phyloP scores from a whole-genome alignment of 2,113 vertebrate species.

The Cebidichthys violaceus region DNA sequence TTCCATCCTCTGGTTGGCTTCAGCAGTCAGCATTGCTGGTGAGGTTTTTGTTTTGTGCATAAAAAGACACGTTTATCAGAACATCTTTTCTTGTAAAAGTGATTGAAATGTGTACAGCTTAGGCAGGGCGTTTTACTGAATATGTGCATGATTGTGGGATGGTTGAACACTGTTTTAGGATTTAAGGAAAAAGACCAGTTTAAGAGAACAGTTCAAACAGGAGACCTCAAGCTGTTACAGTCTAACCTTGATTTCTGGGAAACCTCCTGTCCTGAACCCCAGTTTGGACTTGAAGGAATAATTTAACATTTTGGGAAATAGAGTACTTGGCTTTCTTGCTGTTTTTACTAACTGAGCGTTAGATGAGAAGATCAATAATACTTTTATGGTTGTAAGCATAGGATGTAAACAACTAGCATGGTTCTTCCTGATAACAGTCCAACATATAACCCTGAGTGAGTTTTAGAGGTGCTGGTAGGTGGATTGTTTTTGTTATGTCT shows the following conservation, averaged over 20 bases:
- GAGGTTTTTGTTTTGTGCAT: constrained; percentile 19
- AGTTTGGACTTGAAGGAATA: background rate
- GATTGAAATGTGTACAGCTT: background rate
- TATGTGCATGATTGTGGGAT: background rate
- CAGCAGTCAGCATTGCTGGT: constrained; percentile 39
- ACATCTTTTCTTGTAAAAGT: background rate
- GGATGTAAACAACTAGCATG: background rate
- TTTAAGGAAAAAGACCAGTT: background rate
- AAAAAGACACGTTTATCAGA: background rate
- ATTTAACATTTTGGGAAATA: background rate
- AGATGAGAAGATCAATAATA: background rate
- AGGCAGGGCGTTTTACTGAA: background rate
- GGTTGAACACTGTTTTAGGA: background rate
- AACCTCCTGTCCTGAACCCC: background rate
- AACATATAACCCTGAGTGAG: background rate
- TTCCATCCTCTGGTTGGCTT: constrained; percentile 42
- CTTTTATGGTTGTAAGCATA: background rate
- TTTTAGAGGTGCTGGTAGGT: too few species aligned
- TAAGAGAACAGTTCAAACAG: background rate
- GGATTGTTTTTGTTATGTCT: too few species aligned
- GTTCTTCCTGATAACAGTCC: background rate
- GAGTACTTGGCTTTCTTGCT: background rate
- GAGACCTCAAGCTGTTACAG: background rate
- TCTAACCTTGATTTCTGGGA: background rate
- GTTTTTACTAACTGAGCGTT: too few species aligned